phyloP scores from a whole-genome alignment of 2,888 invertebrate species.

The Itoplectis maculator region DNA sequence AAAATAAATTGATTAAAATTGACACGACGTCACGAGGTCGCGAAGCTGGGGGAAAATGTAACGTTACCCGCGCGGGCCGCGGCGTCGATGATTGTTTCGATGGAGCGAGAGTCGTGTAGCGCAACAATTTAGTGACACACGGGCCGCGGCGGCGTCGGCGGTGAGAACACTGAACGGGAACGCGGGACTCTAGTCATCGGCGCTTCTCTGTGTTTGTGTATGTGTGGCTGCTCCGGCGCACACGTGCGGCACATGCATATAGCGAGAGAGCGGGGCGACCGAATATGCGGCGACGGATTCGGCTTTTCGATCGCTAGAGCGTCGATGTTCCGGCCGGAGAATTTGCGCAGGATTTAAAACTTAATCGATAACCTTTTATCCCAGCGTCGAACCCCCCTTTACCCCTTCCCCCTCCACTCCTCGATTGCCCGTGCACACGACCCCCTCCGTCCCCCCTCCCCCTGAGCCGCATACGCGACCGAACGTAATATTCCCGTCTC shows the following conservation, averaged over 20 bases:
- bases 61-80: constrained; percentile 4
- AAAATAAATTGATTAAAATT: background rate
- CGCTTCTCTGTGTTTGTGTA: too few relatives aligned
- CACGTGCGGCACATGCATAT: background rate
- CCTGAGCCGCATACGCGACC: constrained; percentile 45
- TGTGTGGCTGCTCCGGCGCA: background rate
- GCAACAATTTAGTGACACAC: constrained; percentile 14
- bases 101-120: background rate
- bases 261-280: background rate
- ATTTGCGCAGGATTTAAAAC: constrained; percentile 68
- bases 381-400: constrained; percentile 44
- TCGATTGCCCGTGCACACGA: background rate
- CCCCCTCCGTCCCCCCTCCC: background rate
- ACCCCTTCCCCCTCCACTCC: constrained; percentile 16
- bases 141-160: background rate
- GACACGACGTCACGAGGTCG: too few relatives aligned
- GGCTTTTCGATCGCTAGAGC: constrained; percentile 65
- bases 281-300: constrained; percentile 40
- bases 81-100: constrained; percentile 12
- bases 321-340: constrained; percentile 63
- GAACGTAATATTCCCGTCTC: constrained; percentile 20
- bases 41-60: background rate
- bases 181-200: too few relatives aligned
- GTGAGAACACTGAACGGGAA: constrained; percentile 4
- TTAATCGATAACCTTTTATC: constrained; percentile 68